A percentile compares a stretch with the other conserved stretches of the same genome.
phyloP scores from a whole-genome alignment of 2,888 invertebrate species.

The Trissolcus japonicus region DNA sequence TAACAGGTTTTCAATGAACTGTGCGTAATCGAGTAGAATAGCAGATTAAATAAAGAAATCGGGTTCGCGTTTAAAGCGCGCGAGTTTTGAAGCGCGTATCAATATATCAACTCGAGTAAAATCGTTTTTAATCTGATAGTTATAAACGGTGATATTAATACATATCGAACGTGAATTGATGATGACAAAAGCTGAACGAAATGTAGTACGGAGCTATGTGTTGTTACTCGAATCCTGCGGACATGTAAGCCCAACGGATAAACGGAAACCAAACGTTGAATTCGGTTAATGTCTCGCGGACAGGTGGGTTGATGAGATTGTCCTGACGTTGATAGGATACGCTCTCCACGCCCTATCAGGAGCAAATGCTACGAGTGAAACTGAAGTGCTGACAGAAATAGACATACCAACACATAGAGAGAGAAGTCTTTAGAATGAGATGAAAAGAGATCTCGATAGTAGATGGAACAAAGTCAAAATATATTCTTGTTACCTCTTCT shows the following conservation, averaged over 20 bases:
- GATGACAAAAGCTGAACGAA: slow-evolving; percentile 53
- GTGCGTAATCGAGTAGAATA: neutral
- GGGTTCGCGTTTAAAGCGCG: neutral
- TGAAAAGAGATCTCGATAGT: slow-evolving; percentile 29
- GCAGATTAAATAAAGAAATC: slow-evolving; percentile 4
- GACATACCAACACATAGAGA: slow-evolving; percentile 36
- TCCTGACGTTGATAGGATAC: slow-evolving; percentile 71
- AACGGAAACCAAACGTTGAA: slow-evolving; percentile 68
- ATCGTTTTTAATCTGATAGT: slow-evolving; percentile 28
- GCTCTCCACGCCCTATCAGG: slow-evolving; percentile 57
- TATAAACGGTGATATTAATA: slow-evolving; percentile 50
- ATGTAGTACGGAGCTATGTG: slow-evolving; percentile 30
- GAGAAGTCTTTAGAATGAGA: slow-evolving; percentile 24
- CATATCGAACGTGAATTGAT: slow-evolving; percentile 48
- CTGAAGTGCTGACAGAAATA: slow-evolving; percentile 54
- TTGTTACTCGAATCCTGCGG: slow-evolving; percentile 52
- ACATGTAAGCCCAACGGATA: slow-evolving; percentile 56
- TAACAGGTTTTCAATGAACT: too few relatives aligned
- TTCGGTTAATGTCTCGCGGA: slow-evolving; percentile 71
- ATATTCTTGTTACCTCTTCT: slow-evolving; percentile 40
- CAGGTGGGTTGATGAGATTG: slow-evolving; percentile 71
- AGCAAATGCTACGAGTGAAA: slow-evolving; percentile 60
- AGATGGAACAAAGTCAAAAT: slow-evolving; percentile 28
- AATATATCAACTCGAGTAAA: neutral
- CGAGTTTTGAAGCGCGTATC: neutral